Conservation (phyloP, 2,113 vertebrate genomes). For the Oreocharis arfaki region DNA sequence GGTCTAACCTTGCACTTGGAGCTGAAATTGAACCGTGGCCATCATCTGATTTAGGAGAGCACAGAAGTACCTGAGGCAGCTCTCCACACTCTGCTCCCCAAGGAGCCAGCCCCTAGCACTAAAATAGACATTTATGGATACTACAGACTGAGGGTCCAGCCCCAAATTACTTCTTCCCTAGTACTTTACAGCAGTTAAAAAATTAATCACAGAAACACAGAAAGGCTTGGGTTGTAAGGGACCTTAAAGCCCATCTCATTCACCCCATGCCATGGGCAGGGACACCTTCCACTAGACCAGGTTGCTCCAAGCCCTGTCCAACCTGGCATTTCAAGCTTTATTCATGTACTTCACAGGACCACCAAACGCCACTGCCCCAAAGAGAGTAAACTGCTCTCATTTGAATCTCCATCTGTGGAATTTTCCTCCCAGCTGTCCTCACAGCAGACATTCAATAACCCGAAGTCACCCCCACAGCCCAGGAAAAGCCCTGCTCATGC, state of each 20-base stretch:
- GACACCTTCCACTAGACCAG: background rate
- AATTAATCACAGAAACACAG: background rate
- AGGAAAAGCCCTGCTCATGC: accelerated
- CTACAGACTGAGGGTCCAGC: background rate
- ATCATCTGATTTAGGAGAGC: background rate
- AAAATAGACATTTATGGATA: background rate
- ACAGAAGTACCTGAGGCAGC: background rate
- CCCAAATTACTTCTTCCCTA: background rate
- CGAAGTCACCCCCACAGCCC: background rate
- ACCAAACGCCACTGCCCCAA: background rate
- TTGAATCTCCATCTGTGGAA: background rate
- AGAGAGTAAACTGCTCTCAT: background rate
- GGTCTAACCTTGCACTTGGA: background rate
- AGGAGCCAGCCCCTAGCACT: background rate
- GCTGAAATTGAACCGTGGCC: background rate
- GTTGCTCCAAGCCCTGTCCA: background rate
- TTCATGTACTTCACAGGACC: background rate
- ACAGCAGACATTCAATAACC: background rate
- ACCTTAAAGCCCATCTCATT: background rate
- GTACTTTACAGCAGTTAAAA: background rate
- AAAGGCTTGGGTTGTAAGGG: background rate
- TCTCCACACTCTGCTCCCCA: background rate
- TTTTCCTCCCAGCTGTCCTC: background rate
- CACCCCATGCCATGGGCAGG: background rate
- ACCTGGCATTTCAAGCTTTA: background rate